A percentile compares a stretch with the other conserved stretches of the same genome.
phyloP scores from a whole-genome alignment of 1,140 invertebrate genomes.

The Dreissena rostriformis region DNA sequence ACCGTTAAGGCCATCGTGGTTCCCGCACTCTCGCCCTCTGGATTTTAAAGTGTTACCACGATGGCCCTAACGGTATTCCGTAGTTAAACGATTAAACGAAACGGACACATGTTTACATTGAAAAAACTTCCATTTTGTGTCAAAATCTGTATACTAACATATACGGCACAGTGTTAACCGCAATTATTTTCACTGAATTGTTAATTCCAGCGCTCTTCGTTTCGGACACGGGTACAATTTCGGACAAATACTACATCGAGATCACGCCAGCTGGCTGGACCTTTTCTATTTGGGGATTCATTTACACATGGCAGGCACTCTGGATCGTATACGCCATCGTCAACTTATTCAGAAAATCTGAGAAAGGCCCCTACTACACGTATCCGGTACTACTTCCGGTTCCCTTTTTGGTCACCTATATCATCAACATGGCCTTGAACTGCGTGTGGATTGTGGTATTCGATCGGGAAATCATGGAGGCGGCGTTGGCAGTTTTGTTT shows the following conservation, averaged over 20 bases:
- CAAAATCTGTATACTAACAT: background rate
- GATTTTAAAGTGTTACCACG: no score
- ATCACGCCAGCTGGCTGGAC: constrained; percentile 76
- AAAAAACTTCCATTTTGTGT: background rate
- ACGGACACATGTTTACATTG: background rate
- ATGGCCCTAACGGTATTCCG: no score
- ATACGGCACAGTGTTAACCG: background rate
- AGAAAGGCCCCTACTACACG: constrained; percentile 40
- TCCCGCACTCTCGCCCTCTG: no score
- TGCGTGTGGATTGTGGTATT: constrained; percentile 76
- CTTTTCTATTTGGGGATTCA: constrained; percentile 77
- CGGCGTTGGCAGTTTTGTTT: constrained; percentile 53
- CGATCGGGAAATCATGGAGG: constrained; percentile 68
- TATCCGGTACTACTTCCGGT: constrained; percentile 64
- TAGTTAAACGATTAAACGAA: no score
- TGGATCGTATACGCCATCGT: constrained; percentile 73
- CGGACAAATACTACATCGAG: constrained; percentile 66
- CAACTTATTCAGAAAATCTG: constrained; percentile 65
- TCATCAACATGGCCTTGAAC: constrained; percentile 66
- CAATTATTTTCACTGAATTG: background rate
- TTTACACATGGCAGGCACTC: constrained; percentile 74
- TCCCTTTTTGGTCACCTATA: constrained; percentile 64
- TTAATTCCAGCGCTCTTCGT: constrained; percentile 66
- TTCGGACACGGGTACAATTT: constrained; percentile 61
- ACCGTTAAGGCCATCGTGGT: no score